Percentiles rank a stretch among this genome's conserved stretches.
Conservation (phyloP, 2,113 vertebrate genomes). For the Haliaeetus leucogaster region DNA sequence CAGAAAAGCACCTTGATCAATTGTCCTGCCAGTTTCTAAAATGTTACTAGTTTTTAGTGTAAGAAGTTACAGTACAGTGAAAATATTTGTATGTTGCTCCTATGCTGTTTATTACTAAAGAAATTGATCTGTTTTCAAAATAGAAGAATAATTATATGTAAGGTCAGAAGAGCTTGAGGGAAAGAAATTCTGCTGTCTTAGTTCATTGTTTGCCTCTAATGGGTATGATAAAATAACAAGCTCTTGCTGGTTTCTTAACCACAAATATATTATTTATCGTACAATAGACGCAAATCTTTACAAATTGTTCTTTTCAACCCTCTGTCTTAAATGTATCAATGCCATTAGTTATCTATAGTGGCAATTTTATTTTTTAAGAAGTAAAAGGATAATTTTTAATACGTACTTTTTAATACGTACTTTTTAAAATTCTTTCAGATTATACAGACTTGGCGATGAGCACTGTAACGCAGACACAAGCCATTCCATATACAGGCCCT, state of each 20-base stretch:
- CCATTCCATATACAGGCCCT: conserved; percentile 89
- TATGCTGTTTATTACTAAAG: not conserved
- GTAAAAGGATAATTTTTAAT: not conserved
- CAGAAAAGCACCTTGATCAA: not conserved
- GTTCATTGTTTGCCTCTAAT: not conserved
- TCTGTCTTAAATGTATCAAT: not conserved
- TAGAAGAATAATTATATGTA: not conserved
- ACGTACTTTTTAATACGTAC: not conserved
- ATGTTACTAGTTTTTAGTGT: not conserved
- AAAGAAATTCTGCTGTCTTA: not conserved
- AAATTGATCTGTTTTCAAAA: not conserved
- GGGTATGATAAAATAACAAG: not conserved
- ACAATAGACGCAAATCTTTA: not conserved
- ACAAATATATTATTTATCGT: not conserved
- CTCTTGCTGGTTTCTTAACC: not conserved
- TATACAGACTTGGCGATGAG: conserved; percentile 95
- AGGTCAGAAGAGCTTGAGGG: not conserved
- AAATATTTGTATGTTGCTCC: not conserved
- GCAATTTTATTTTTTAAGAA: not conserved
- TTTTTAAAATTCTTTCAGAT: conserved; percentile 69
- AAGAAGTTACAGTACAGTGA: not conserved
- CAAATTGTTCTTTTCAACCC: not conserved
- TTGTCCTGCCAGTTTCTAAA: not conserved
- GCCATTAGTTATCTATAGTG: not conserved
- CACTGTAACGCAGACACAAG: conserved; percentile 93